Evolutionary conservation across 1,140 invertebrate species (phyloP), one percentile per base, ranked within the genome.

Genomic region (Sesamia nonagrioides): DNA sequence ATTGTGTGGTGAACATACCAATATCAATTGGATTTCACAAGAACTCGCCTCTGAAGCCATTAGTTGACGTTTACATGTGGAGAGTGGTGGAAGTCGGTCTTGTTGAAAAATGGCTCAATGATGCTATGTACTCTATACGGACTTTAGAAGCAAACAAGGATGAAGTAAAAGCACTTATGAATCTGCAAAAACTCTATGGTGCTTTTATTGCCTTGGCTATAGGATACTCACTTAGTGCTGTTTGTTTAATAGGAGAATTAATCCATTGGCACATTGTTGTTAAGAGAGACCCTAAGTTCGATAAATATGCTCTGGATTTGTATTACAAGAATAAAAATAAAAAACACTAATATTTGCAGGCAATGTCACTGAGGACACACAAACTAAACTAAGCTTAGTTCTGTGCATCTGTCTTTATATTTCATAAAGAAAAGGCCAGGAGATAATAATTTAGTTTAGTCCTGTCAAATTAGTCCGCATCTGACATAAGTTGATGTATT

Each of bases 1-100:
- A 97, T 77, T 98, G 97, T 91, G 96, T 97, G 2, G 96, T 98
- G 21, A 96, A 97, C 78, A 97, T 98, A 96, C 97, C 97, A 0
- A 96, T 98, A 56, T 97, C 97, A 3, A 93, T 98, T 76, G 97
- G 97, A 2, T 95, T 98, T 84, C 97, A 97, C 85, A 98, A 97
- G 86, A 98, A 98, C 91, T 98, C 97, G 1, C 97, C 97, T 6
- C 89, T 98, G 0, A 98, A 97, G 84, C 95, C 96, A 0, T 91
- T 96, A 71, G 96, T 97, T 21, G 97, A 98, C 89, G 93, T 95
- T 81, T 96, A 97, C 77, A 92, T 98, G 35, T 92, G 95, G 80
- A 93, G 95, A 77, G 95, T 98, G 21, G 95, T 97, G 0, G 97
- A 98, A 95, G 96, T 96, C 0, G 97, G 98, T 69, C 94, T 98